These are phyloP conservation scores for Scyliorhinus canicula DNA, from an alignment of 2,797 vertebrate species.

Conservation along the genomic window DNA sequence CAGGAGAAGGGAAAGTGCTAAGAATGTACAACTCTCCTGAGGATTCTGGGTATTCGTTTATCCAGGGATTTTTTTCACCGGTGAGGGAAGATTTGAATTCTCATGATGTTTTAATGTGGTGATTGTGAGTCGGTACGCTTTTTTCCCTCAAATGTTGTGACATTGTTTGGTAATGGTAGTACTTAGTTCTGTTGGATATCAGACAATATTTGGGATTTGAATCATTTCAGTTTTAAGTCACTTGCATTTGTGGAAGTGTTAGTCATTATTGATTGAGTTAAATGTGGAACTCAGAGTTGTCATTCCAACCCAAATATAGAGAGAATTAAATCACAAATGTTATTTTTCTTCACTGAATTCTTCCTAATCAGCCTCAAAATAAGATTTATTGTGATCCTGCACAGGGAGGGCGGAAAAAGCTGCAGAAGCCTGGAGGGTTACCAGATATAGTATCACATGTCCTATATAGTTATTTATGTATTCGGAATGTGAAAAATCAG, in stretches of 20 bases:
- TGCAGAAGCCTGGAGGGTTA: not conserved
- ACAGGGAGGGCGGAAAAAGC: not conserved
- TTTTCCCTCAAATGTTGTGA: not conserved
- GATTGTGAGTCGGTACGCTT: not conserved
- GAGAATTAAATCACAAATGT: not conserved
- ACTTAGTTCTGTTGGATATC: too few species aligned
- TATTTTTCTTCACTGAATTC: not conserved
- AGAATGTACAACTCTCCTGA: not conserved
- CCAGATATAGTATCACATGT: not conserved
- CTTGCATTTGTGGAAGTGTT: not conserved
- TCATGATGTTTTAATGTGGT: not conserved
- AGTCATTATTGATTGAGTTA: not conserved
- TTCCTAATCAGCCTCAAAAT: not conserved
- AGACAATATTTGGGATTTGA: not conserved
- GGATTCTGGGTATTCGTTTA: not conserved
- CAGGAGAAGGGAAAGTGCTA: not conserved
- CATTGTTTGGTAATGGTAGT: not conserved
- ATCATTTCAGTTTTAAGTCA: not conserved
- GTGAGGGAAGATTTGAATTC: not conserved
- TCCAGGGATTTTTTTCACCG: not conserved
- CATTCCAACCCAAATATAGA: not conserved
- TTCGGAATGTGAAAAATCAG: not conserved
- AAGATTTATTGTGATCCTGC: not conserved
- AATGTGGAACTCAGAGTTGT: not conserved
- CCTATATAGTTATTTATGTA: conserved; percentile 17